Percentiles rank a stretch among this genome's conserved stretches.
Evolutionary conservation across 92 coral and sea anemone genomes (phyloP).

Genomic region (Zoanthus sansibaricus): DNA sequence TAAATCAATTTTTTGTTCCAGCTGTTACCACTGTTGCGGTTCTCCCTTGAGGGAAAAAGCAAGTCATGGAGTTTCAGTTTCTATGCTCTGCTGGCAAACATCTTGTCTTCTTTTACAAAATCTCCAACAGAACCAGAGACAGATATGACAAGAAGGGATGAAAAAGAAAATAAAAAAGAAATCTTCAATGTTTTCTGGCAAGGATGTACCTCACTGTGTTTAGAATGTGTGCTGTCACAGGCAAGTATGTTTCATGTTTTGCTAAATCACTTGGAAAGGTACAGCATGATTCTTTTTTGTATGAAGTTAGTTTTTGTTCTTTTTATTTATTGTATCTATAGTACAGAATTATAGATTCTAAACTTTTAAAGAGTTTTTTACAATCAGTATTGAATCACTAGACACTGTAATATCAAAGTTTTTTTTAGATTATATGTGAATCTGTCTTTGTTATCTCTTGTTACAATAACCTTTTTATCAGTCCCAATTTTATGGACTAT

Average conservation of each 20-base stretch:
- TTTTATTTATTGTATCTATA: no score
- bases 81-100: conserved; percentile 63
- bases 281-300: neutral
- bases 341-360: no score
- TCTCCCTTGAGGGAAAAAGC: conserved; percentile 67
- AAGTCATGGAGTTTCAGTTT: conserved; percentile 57
- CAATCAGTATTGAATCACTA: no score
- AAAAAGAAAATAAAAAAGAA: conserved; percentile 8
- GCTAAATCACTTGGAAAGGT: no score
- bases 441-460: no score
- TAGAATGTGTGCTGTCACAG: conserved; percentile 32
- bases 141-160: conserved; percentile 38
- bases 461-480: no score
- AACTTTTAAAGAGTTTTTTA: no score
- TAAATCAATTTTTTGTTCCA: neutral
- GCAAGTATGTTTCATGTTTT: neutral
- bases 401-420: no score
- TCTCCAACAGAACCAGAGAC: neutral
- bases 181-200: conserved; percentile 80
- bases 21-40: conserved; percentile 68
- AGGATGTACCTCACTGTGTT: conserved; percentile 63
- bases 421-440: no score
- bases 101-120: conserved; percentile 61
- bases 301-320: no score
- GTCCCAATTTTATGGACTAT: no score